Percentiles rank a stretch among this genome's conserved stretches.
Evolutionary conservation across 2,888 invertebrate genomes (phyloP).

Genomic region (Melipona beecheii): DNA sequence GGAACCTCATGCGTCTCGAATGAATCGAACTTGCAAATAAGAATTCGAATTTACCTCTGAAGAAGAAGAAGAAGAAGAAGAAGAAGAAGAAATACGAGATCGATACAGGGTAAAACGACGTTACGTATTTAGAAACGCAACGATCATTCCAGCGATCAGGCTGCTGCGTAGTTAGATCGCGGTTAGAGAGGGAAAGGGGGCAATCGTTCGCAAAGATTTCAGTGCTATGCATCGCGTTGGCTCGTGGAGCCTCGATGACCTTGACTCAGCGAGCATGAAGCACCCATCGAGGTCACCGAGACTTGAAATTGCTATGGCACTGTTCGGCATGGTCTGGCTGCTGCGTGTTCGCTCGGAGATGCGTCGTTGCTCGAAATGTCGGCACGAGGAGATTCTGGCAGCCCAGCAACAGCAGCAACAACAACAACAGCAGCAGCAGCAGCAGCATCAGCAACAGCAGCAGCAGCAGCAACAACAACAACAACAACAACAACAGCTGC

Average conservation of each 20-base stretch:
- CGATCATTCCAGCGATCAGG: not conserved
- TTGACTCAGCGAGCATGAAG: conserved; percentile 82
- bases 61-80: not conserved
- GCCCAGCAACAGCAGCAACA: conserved; percentile 79
- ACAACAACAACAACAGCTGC: conserved; percentile 78
- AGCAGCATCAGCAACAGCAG: conserved; percentile 79
- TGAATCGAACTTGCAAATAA: not conserved
- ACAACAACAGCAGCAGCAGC: conserved; percentile 70
- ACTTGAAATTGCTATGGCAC: conserved; percentile 89
- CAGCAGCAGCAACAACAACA: conserved; percentile 78
- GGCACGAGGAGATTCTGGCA: conserved; percentile 85
- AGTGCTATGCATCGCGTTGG: conserved; percentile 79
- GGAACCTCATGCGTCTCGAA: not conserved
- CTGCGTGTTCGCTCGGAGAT: conserved; percentile 92
- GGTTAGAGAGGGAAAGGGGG: conserved; percentile 7
- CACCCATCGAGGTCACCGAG: conserved; percentile 81
- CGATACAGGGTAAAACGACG: not conserved
- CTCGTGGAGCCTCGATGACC: conserved; percentile 81
- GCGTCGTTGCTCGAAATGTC: conserved; percentile 90
- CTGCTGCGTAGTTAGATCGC: not conserved
- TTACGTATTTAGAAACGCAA: not conserved
- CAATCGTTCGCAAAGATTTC: conserved; percentile 51
- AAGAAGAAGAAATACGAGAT: not conserved
- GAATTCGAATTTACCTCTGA: not conserved
- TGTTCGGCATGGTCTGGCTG: conserved; percentile 94